These are phyloP conservation scores for Anthopleura sola DNA, from an alignment of 64 coral and sea anemone genomes.

Conservation along the genomic window DNA sequence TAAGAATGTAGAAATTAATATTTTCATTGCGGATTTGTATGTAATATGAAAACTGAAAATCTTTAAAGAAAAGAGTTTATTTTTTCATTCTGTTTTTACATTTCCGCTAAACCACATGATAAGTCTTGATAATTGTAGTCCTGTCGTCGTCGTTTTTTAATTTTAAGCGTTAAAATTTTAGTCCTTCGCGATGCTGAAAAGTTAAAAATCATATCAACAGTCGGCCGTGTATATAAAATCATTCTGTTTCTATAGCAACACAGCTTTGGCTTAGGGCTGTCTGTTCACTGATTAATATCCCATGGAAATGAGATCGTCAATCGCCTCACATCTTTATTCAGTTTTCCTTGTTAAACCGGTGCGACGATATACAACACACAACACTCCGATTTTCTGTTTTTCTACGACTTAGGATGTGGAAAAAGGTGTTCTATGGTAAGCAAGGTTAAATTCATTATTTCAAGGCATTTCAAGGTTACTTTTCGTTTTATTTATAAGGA, in stretches of 20 bases:
- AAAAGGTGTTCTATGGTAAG: not conserved
- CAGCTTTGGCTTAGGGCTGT: not conserved
- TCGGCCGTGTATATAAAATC: not conserved
- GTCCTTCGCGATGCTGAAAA: too few relatives aligned
- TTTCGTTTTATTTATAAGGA: not conserved
- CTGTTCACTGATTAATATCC: not conserved
- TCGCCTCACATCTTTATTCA: not conserved
- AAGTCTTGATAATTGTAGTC: too few relatives aligned
- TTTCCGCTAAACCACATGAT: too few relatives aligned
- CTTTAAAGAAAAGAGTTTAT: too few relatives aligned
- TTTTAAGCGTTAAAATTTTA: too few relatives aligned
- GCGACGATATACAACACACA: not conserved
- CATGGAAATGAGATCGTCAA: not conserved
- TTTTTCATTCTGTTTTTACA: too few relatives aligned
- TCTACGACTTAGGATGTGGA: not conserved
- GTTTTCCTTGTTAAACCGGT: not conserved
- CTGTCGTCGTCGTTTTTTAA: too few relatives aligned
- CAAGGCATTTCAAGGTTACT: not conserved
- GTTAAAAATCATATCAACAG: not conserved
- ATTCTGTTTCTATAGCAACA: not conserved
- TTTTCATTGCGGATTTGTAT: too few relatives aligned
- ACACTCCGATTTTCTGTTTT: not conserved
- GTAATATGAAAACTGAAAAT: too few relatives aligned
- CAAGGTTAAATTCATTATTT: not conserved
- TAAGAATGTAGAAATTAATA: too few relatives aligned